These are phyloP conservation scores for Cinclus mexicanus DNA, from an alignment of 2,113 vertebrate species.

Conservation along the genomic window DNA sequence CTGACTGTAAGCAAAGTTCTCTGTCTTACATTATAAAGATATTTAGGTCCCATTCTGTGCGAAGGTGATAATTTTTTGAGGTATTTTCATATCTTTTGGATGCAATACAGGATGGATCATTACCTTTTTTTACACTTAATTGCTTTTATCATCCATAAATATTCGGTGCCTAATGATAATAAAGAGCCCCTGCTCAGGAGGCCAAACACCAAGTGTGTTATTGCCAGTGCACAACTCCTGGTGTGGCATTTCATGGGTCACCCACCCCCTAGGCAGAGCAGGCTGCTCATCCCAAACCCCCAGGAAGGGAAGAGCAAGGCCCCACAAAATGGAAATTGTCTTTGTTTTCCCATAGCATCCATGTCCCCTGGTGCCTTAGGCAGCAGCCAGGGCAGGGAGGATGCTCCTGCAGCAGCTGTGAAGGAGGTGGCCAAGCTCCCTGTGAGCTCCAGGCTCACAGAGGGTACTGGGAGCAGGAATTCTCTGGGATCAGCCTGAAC, in stretches of 20 bases:
- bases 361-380: neutral
- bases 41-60: constrained; percentile 33
- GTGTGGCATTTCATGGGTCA: neutral
- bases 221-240: neutral
- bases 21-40: constrained; percentile 44
- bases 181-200: constrained; percentile 22
- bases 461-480: neutral
- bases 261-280: neutral
- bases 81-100: constrained; percentile 48
- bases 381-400: accelerated
- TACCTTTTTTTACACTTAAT: constrained; percentile 58
- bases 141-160: constrained; percentile 57
- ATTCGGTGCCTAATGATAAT: constrained; percentile 17
- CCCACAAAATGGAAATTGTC: neutral
- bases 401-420: neutral
- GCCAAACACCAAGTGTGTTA: neutral
- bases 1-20: constrained; percentile 33
- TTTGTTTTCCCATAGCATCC: neutral
- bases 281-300: neutral
- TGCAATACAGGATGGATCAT: constrained; percentile 33
- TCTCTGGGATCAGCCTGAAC: neutral
- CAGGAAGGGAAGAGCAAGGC: neutral
- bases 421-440: neutral
- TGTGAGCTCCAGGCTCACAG: neutral
- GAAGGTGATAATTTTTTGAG: constrained; percentile 40